Evolutionary conservation across 2,797 vertebrate species (phyloP).

Genomic region (Pangasius sanitwongsei): DNA sequence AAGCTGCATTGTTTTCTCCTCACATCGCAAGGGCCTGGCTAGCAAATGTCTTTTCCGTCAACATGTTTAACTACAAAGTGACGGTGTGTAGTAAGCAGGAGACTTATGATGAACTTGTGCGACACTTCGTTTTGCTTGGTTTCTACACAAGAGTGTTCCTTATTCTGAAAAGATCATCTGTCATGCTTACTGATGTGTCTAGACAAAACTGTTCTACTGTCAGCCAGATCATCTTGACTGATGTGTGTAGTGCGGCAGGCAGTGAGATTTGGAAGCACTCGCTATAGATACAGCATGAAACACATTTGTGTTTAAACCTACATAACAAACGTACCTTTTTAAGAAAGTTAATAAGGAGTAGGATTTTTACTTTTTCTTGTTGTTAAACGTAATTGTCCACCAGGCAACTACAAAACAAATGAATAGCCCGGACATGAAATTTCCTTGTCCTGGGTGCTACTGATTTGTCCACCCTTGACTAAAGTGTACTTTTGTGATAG

Average conservation of each 20-base stretch:
- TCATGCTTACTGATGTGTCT: background rate
- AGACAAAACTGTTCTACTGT: background rate
- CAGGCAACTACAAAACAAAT: background rate
- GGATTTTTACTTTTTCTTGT: background rate
- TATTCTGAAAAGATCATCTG: background rate
- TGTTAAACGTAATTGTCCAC: background rate
- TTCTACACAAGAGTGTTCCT: too few species aligned
- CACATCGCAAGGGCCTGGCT: background rate
- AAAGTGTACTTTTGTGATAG: background rate
- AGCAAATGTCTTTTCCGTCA: background rate
- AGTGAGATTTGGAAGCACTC: background rate
- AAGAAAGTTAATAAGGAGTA: background rate
- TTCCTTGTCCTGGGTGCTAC: background rate
- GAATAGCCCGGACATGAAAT: background rate
- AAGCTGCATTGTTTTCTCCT: background rate
- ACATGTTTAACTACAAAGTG: background rate
- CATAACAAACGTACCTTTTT: background rate
- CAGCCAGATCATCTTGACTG: background rate
- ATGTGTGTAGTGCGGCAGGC: background rate
- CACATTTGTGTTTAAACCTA: background rate
- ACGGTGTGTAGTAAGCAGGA: background rate
- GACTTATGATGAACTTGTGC: background rate
- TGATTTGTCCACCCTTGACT: constrained; percentile 18
- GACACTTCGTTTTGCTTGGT: background rate
- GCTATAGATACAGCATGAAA: background rate